phyloP scores from a whole-genome alignment of 1,140 invertebrate species.

The Eriosoma lanigerum region DNA sequence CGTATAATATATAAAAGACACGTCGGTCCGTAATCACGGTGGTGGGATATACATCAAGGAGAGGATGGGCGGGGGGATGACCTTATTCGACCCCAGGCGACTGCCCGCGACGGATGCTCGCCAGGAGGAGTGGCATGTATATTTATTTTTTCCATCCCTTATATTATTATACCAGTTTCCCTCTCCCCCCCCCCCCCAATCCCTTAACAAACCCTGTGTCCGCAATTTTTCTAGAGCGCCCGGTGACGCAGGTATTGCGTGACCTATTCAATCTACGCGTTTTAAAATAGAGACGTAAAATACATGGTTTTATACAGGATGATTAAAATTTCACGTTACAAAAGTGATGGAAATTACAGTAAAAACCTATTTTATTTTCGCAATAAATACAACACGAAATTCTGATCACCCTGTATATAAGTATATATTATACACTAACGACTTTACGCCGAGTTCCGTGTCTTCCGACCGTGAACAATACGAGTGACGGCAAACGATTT shows the following conservation, averaged over 20 bases:
- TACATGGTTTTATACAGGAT: no score
- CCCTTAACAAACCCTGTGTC: background rate
- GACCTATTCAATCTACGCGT: constrained; percentile 34
- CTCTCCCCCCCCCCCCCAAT: background rate
- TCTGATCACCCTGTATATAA: no score
- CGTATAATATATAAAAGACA: no score
- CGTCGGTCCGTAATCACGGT: no score
- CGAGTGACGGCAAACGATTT: background rate
- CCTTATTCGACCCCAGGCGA: constrained; percentile 1
- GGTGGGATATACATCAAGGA: no score
- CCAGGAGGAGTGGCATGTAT: background rate
- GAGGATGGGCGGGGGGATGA: background rate
- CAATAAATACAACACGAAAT: no score
- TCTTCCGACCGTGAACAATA: background rate
- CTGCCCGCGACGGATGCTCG: no score
- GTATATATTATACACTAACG: constrained; percentile 2
- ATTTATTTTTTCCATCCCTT: constrained; percentile 32
- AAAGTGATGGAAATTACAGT: no score
- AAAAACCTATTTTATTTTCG: no score
- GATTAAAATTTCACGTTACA: no score
- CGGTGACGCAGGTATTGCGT: constrained; percentile 39
- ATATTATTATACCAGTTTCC: no score
- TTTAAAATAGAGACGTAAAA: background rate
- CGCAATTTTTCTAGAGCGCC: background rate
- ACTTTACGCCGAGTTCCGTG: constrained; percentile 8